These are phyloP conservation scores for Tetramorium bicarinatum DNA, from an alignment of 2,888 invertebrate genomes.

Conservation along the genomic window DNA sequence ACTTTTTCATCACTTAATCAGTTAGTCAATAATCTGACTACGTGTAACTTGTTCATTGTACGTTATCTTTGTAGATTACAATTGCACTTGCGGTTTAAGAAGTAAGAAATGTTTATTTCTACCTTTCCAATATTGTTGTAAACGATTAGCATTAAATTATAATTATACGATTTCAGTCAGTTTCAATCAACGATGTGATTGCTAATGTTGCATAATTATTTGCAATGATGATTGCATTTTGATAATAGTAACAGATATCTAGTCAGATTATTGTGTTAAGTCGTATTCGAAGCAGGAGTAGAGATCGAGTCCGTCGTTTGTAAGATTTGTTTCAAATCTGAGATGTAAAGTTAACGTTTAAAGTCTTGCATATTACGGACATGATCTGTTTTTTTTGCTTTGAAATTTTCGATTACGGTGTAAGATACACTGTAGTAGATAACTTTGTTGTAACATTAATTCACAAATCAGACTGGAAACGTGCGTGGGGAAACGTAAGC, in stretches of 20 bases:
- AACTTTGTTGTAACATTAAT: slow-evolving; percentile 17
- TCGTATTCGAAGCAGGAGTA: not conserved
- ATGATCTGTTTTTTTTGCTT: not conserved
- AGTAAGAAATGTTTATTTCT: not conserved
- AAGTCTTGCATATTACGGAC: not conserved
- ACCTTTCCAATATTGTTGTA: not conserved
- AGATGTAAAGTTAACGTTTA: not conserved
- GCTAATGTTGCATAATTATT: not conserved
- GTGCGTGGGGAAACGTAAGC: slow-evolving; percentile 20
- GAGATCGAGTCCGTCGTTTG: not conserved
- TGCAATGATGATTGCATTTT: not conserved
- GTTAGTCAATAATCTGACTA: not conserved
- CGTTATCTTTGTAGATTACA: not conserved
- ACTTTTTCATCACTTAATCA: not conserved
- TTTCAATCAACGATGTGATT: not conserved
- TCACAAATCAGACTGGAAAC: slow-evolving; percentile 13
- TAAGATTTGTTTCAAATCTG: not conserved
- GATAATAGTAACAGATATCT: not conserved
- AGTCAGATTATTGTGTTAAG: slow-evolving; percentile 10
- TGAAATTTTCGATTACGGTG: slow-evolving; percentile 2
- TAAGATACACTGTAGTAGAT: slow-evolving; percentile 12
- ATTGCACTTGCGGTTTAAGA: not conserved
- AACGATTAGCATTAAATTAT: not conserved
- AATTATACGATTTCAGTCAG: not conserved
- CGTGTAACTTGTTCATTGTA: not conserved